Evolutionary conservation across 1,140 invertebrate species (phyloP).

Genomic region (Sminthurinus signatus): DNA sequence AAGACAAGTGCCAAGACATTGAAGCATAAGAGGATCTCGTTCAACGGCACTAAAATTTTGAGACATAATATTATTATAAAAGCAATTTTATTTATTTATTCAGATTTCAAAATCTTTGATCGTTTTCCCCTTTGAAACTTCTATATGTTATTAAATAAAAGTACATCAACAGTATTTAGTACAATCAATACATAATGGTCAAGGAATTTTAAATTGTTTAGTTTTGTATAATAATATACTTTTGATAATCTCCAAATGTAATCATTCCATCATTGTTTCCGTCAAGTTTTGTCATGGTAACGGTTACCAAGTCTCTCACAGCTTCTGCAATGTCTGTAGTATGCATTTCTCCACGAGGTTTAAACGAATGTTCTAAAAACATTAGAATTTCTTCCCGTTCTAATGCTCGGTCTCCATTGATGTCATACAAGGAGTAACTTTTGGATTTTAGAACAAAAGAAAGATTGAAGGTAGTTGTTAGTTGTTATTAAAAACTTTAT

Average conservation of each 20-base stretch:
- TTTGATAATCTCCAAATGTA: conserved; percentile 61
- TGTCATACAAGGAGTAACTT: conserved; percentile 62
- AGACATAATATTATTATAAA: too few species aligned
- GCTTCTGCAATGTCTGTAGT: conserved; percentile 83
- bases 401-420: conserved; percentile 75
- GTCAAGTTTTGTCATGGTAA: conserved; percentile 53
- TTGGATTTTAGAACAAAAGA: too few species aligned
- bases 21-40: conserved; percentile 60
- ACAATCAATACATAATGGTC: too few species aligned
- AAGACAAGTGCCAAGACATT: conserved; percentile 56
- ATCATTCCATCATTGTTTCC: conserved; percentile 68
- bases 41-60: conserved; percentile 57
- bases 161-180: too few species aligned
- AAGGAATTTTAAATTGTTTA: too few species aligned
- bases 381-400: conserved; percentile 82
- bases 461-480: too few species aligned
- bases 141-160: too few species aligned
- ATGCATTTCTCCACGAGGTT: conserved; percentile 51
- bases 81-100: too few species aligned
- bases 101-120: too few species aligned
- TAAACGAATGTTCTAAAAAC: conserved; percentile 61
- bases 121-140: too few species aligned
- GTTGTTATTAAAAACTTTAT: too few species aligned
- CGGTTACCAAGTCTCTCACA: conserved; percentile 74
- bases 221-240: too few species aligned